These are phyloP conservation scores for Cromileptes altivelis DNA, from an alignment of 2,113 vertebrate species.

Conservation along the genomic window DNA sequence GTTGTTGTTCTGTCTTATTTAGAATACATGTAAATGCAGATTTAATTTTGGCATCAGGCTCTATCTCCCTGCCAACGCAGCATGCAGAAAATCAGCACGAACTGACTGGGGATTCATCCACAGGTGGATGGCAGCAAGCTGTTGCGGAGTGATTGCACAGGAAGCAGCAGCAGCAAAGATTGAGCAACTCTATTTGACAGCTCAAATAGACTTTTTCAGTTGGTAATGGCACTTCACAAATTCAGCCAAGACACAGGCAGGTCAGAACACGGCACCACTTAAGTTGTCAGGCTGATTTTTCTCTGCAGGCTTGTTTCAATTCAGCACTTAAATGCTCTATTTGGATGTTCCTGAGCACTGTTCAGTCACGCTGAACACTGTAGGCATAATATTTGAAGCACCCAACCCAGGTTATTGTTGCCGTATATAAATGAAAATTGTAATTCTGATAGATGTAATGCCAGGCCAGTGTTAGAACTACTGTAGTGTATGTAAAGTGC, in stretches of 20 bases:
- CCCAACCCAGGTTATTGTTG: neutral
- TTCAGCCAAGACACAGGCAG: constrained; percentile 16
- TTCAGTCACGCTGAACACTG: neutral
- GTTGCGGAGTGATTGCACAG: constrained; percentile 16
- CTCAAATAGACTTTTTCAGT: constrained; percentile 16
- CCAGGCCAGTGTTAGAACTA: neutral
- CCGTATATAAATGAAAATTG: neutral
- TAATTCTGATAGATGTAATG: neutral
- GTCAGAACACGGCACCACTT: constrained; percentile 26
- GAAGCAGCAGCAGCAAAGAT: neutral
- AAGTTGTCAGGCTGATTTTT: constrained; percentile 13
- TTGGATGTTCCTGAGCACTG: constrained; percentile 1
- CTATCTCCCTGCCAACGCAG: neutral
- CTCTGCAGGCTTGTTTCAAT: constrained; percentile 1
- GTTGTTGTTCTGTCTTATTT: neutral
- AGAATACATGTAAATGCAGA: neutral
- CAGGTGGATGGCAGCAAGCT: constrained; percentile 20
- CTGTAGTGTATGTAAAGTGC: neutral
- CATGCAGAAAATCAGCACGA: constrained; percentile 3
- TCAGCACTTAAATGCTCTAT: constrained; percentile 3
- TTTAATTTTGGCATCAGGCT: neutral
- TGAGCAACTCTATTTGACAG: constrained; percentile 11
- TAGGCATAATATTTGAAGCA: neutral
- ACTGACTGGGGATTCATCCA: constrained; percentile 5
- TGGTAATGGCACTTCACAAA: constrained; percentile 12